Evolutionary conservation across 2,888 invertebrate species (phyloP).

Genomic region (Gryllus longicercus): DNA sequence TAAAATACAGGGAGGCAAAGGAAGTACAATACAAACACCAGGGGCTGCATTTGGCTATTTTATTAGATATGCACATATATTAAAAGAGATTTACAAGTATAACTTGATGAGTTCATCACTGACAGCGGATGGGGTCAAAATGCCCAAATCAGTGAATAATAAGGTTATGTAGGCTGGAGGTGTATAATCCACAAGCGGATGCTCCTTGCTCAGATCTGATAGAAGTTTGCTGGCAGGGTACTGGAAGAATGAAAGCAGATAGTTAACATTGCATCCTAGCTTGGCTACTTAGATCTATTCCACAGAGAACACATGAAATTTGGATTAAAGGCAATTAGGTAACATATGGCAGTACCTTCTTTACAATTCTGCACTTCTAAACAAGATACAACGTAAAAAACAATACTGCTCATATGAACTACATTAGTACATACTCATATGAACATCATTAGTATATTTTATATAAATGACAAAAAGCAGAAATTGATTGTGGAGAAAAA

Average conservation of each 20-base stretch:
- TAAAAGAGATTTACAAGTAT: conserved; percentile 66
- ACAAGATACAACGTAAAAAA: too few relatives aligned
- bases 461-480: too few relatives aligned
- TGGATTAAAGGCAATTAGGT: too few relatives aligned
- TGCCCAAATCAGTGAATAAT: conserved; percentile 92
- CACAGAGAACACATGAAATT: too few relatives aligned
- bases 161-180: conserved; percentile 90
- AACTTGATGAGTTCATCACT: conserved; percentile 96
- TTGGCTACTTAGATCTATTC: too few relatives aligned
- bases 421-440: too few relatives aligned
- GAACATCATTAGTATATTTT: too few relatives aligned
- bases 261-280: too few relatives aligned
- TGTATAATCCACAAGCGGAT: conserved; percentile 95
- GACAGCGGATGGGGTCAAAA: conserved; percentile 93
- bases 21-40: conserved; percentile 17
- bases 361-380: too few relatives aligned
- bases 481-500: too few relatives aligned
- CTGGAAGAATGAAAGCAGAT: conserved; percentile 46
- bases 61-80: background rate
- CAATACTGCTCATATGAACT: too few relatives aligned
- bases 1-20: background rate
- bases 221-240: conserved; percentile 52
- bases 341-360: too few relatives aligned
- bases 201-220: conserved; percentile 56
- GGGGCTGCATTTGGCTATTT: background rate